Evolutionary conservation across 2,888 invertebrate genomes (phyloP), one percentile per base, ranked within the genome.

Genomic region (Drosophila cracens): DNA sequence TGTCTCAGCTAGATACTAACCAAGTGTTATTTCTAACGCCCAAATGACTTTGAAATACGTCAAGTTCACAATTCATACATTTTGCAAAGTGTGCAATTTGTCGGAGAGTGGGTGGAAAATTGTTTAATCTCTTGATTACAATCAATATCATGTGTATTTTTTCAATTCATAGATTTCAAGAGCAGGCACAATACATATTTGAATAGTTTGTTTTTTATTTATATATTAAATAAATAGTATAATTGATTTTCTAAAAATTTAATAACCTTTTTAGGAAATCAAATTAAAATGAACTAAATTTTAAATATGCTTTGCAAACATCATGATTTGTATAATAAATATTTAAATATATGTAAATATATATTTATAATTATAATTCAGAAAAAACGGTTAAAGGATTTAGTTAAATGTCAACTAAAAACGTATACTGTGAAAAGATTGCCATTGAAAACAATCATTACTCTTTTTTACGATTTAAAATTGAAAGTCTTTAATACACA

Each of bases 1-100:
- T 43, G 62, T 65, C 54, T 69, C 76, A 79, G 62, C 69, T 48
- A 70, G 40, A 46, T 51, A 38, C 36, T 11, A 29, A 38, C 46
- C 29, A 56, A 52, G 59, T 57, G 31, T 38, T 57, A 33, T 53
- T 69, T 52, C 25, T 31, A 34, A 46, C 33, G 27, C 27, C 46
- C 16, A 46, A 33, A n/a, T 48, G n/a, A 36, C 58, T 27, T 27
- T 70, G 56, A 69, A 38, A 43, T 27, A 33, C 38, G 3, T n/a
- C 4, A 31, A 2, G 33, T 31, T n/a, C 2, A 29, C 36, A 21
- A 27, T 16, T 3, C 1, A 29, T 3, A 21, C 21, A 62, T 31
- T 2, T 53, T 6, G 13, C 5, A 11, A 52, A 49, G 8, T 38
- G 18, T 38, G 34, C n/a, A 36, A 48, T 29, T 33, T 11, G 33